Base-by-base conservation (phyloP, 2,113 vertebrate genomes). In the Tachycineta bicolor region DNA sequence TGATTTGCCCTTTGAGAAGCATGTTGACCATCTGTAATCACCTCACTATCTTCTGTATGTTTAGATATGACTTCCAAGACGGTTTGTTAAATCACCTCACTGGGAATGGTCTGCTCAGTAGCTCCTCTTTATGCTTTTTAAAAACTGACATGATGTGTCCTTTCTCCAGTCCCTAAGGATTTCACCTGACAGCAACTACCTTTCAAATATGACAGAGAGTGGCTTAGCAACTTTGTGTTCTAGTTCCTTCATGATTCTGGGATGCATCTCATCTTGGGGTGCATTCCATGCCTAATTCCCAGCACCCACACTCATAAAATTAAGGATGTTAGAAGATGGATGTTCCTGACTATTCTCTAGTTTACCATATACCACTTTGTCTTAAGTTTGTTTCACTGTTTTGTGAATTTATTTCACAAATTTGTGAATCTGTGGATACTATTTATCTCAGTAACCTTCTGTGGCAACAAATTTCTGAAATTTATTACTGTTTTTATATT, bases 141-240 rank as follows among this genome's bases (percentile, higher is more conserved):
- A 68, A 83, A 90, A 63, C 18, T 2, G 3, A 4, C 0, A 0
- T 34, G n/a, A 14, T 41, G 2, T 29, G n/a, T 68, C 7, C 9
- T 49, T 92, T 90, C 44, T 39, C 37, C 9, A 49, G 24, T 37
- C 25, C 21, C 49, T 60, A 19, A 24, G 16, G 14, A 44, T n/a
- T 80, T 90, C 3, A 2, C 3, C 13, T 44, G 6, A 52, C 7
- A 46, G 17, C 10, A 50, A 41, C 8, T 33, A 21, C 19, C 22
- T 77, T 59, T 68, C 18, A 85, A 64, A 56, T 68, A 46, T 4
- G 44, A 21, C 11, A 17, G 63, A 84, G 2, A 70, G 10, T 4
- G 49, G 25, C 5, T 59, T 68, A 29, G 23, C 19, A 73, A 41
- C 14, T 69, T 63, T 9, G 1, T 58, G 11, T 33, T 11, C 22